Percentiles rank a stretch among this genome's conserved stretches.
These are phyloP conservation scores for Amblyjoppa fuscipennis DNA, from an alignment of 2,888 invertebrate genomes.

Conservation along the genomic window DNA sequence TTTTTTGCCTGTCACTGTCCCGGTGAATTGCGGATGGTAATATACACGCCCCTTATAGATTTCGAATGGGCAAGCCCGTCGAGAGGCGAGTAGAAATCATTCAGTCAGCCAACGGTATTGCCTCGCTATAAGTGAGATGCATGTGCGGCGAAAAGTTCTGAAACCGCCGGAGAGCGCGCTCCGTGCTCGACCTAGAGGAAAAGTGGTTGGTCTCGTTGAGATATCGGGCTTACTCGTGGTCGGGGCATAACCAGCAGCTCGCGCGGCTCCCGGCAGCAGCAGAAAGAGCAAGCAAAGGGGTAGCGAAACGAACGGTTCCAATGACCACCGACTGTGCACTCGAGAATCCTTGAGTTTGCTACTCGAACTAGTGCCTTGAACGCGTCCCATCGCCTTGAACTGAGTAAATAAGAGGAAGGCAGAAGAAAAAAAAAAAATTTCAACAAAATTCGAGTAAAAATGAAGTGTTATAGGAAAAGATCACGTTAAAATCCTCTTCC, in stretches of 20 bases:
- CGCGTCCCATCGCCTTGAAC: constrained; percentile 12
- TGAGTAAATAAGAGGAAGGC: neutral
- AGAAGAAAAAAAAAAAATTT: neutral
- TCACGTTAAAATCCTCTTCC: constrained; percentile 37
- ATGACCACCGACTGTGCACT: constrained; percentile 52
- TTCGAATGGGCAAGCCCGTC: neutral
- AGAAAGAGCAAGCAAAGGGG: constrained; percentile 59
- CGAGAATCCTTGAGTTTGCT: constrained; percentile 43
- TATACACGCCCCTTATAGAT: neutral
- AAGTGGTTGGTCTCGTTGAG: constrained; percentile 63
- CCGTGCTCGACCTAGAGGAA: constrained; percentile 57
- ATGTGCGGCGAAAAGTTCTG: constrained; percentile 22
- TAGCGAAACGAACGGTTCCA: constrained; percentile 52
- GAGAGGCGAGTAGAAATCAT: neutral
- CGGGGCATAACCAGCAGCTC: constrained; percentile 33
- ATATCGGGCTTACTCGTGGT: constrained; percentile 65
- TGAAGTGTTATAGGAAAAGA: constrained; percentile 28
- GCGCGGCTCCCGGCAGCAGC: constrained; percentile 37
- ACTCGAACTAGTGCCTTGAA: constrained; percentile 28
- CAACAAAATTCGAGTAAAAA: constrained; percentile 19
- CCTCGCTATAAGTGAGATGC: constrained; percentile 9
- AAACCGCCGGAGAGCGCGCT: constrained; percentile 31
- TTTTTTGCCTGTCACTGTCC: neutral
- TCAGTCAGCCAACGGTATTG: neutral
- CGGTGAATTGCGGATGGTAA: neutral